Base-by-base conservation (phyloP, 2,113 vertebrate species). In the Uria lomvia region DNA sequence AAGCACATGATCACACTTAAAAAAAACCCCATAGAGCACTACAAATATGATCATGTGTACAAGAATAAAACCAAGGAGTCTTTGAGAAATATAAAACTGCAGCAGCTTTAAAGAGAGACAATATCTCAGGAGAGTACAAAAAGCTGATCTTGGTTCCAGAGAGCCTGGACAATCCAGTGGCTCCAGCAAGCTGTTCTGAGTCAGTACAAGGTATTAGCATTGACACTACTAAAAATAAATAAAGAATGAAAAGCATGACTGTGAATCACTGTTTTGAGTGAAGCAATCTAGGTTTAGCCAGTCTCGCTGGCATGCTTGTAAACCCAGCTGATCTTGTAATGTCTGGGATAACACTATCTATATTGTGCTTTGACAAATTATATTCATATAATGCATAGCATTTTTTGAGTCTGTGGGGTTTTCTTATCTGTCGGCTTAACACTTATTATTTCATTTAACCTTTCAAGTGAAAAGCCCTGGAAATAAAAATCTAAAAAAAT, bases 261-360 rank as follows among this genome's bases (percentile, higher is more conserved):
- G 30, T 95, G 88, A 95, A 94, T 96, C 88, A 94, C 38, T 77
- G 68, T 94, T 95, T 86, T 74, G 78, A 76, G 90, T 60, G 82
- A 90, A 88, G 30, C 24, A 79, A 42, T 78, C 56, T 77, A 78
- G 75, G 80, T 96, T 70, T 95, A 92, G 59, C 27, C 76, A 77
- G 77, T 76, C 71, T 88, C 42, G 30, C 78, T 94, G 55, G 43
- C 77, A 42, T 38, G 66, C 53, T 29, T 85, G 53, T 73, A 95
- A 93, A 79, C 19, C 38, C 59, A 80, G 43, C 26, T 93, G 59
- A 74, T 79, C 80, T 94, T 60, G 8, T 75, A 91, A 43, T 1
- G 26, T 13, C 59, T 76, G 55, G 50, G 38, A 29, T 74, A 83
- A 45, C 11, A 52, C 20, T 83, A 11, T 45, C 40, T 75, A 11